These are phyloP conservation scores for Xestia ashworthii DNA, from an alignment of 2,888 invertebrate species.

Conservation along the genomic window DNA sequence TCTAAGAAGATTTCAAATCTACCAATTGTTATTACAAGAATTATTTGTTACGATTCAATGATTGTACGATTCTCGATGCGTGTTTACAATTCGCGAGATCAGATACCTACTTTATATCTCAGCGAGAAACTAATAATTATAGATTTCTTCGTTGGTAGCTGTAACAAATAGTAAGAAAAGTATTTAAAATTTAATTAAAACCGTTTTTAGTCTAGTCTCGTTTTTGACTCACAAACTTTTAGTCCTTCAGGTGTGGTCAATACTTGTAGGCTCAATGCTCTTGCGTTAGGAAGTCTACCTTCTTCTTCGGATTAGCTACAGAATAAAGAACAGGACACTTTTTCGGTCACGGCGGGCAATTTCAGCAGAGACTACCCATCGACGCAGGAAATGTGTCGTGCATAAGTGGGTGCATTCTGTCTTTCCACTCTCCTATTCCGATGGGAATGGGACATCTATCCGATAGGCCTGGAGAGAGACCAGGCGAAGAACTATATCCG, in stretches of 20 bases:
- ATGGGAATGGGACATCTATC: background rate
- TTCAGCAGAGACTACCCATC: background rate
- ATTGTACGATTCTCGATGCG: conserved; percentile 26
- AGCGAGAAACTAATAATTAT: background rate
- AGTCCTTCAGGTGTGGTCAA: background rate
- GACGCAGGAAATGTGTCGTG: background rate
- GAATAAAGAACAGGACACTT: background rate
- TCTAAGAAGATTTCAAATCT: conserved; percentile 11
- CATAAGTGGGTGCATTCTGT: background rate
- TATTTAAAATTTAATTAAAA: background rate
- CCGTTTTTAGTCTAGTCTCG: background rate
- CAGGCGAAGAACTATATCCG: background rate
- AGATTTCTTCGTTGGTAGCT: conserved; percentile 7
- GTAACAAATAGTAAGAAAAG: background rate
- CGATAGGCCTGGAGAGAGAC: too few relatives aligned
- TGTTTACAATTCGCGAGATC: conserved; percentile 21
- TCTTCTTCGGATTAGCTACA: background rate
- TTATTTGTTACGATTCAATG: conserved; percentile 41
- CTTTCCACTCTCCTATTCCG: background rate
- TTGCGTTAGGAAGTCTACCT: background rate
- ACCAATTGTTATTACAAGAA: conserved; percentile 1
- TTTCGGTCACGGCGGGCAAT: background rate
- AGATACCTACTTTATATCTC: background rate
- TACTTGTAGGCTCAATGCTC: background rate
- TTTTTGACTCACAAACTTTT: background rate